phyloP scores from a whole-genome alignment of 2,113 vertebrate genomes.

The Sigmodon hispidus region DNA sequence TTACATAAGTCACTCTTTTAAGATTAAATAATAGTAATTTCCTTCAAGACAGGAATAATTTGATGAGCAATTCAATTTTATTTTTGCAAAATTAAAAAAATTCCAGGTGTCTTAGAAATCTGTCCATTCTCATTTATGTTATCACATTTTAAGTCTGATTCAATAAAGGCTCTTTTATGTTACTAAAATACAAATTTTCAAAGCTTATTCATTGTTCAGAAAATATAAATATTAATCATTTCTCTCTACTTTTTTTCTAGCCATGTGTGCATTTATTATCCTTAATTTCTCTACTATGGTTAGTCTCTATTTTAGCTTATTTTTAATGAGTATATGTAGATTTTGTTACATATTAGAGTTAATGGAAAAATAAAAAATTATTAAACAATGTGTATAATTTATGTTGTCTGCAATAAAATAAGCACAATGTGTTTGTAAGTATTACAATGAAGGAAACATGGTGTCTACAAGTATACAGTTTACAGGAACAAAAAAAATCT shows the following conservation, averaged over 20 bases:
- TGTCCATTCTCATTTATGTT: conserved; percentile 72
- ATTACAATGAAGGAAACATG: neutral
- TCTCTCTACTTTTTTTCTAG: neutral
- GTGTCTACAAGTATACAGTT: neutral
- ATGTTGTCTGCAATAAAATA: neutral
- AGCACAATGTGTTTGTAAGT: neutral
- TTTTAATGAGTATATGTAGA: neutral
- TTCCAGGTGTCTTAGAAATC: conserved; percentile 65
- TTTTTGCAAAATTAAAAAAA: conserved; percentile 70
- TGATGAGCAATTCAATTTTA: conserved; percentile 48
- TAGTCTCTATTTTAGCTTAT: neutral
- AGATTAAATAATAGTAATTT: conserved; percentile 54
- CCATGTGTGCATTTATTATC: conserved; percentile 33
- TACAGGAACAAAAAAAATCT: neutral
- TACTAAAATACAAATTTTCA: conserved; percentile 59
- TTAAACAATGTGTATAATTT: neutral
- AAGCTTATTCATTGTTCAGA: conserved; percentile 49
- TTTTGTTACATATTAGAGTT: neutral
- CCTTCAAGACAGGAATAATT: conserved; percentile 49
- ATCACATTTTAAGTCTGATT: conserved; percentile 56
- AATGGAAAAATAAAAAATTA: neutral
- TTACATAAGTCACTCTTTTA: conserved; percentile 60
- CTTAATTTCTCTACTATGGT: neutral
- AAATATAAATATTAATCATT: conserved; percentile 63
- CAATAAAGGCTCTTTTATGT: conserved; percentile 42